These are phyloP conservation scores for Drosophila leonis DNA, from an alignment of 2,888 invertebrate species.

Conservation along the genomic window DNA sequence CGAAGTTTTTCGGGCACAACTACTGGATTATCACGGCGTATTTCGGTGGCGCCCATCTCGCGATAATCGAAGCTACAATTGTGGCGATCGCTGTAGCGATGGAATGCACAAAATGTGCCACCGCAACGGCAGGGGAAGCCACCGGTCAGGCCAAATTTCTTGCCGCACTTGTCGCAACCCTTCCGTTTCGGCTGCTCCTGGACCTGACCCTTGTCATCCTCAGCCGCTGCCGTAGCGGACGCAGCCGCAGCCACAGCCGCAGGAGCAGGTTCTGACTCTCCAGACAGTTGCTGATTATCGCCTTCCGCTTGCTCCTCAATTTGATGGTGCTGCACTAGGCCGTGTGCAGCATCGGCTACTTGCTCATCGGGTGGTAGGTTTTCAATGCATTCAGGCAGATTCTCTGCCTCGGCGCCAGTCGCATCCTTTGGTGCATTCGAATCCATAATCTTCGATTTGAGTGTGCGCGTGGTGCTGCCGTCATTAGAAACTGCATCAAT, in stretches of 20 bases:
- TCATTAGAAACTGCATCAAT: conserved; percentile 36
- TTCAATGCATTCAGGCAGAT: not conserved
- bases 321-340: conserved; percentile 1
- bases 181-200: conserved; percentile 39
- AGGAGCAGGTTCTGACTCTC: not conserved
- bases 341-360: conserved; percentile 3
- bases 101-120: conserved; percentile 56
- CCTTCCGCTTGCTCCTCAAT: conserved; percentile 2
- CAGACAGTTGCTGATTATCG: not conserved
- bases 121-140: conserved; percentile 66
- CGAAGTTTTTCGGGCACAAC: conserved; percentile 52
- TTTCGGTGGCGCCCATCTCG: conserved; percentile 61
- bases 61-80: conserved; percentile 68
- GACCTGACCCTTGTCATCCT: conserved; percentile 1
- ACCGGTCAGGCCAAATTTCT: conserved; percentile 65
- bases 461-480: conserved; percentile 12
- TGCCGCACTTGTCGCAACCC: conserved; percentile 65
- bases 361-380: conserved; percentile 6
- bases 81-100: conserved; percentile 71
- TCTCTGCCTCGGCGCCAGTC: not conserved
- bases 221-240: not conserved
- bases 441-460: conserved; percentile 23
- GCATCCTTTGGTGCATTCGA: conserved; percentile 7
- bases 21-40: conserved; percentile 66
- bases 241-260: not conserved